Evolutionary conservation across 2,113 vertebrate genomes (phyloP), one percentile per base, ranked within the genome.

Genomic region (Dinomys branickii): DNA sequence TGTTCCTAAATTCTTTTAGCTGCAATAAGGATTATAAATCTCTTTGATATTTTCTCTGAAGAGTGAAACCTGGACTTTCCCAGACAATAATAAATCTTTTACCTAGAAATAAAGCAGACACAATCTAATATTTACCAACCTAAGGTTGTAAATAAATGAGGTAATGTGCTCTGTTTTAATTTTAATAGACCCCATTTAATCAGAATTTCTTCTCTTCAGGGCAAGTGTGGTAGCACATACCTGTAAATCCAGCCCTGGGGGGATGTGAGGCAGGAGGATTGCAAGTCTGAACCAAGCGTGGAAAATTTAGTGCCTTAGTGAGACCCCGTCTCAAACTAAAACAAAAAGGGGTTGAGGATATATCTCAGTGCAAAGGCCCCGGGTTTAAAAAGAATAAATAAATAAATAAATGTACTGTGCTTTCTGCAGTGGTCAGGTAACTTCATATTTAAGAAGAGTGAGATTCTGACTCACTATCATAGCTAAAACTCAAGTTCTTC

Each of bases 191-290:
- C 13, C 30, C 9, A 1, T 77, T 90, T 95, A 90, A 47, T 69
- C 50, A 95, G 35, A 95, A 85, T 96, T 65, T 95, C 19, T 94
- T 95, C 38, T 90, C 14, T 89, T 94, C 17, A n/a, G 65, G 58
- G 13, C 14, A 52, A 47, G 7, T 80, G 30, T 52, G 47, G 28
- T 78, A 52, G 16, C 6, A 52, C 30, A 50, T 77, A 33, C 44
- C 44, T 50, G 14, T 78, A 78, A 78, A 52, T 14, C 47, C 41
- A 52, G 77, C 7, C 4, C 24, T 52, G 16, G 52, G 16, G 14
- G 77, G 52, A 20, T 14, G 5, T 33, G 28, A 52, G 47, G 17
- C 26, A 52, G 30, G 47, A 80, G 22, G 24, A 7, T 14, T 77
- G 41, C 11, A 47, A 47, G 4, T 80, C 20, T 54, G 19, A 54